These are phyloP conservation scores for Acrocyrtus sp. DNA, from an alignment of 2,888 invertebrate genomes.

Conservation along the genomic window DNA sequence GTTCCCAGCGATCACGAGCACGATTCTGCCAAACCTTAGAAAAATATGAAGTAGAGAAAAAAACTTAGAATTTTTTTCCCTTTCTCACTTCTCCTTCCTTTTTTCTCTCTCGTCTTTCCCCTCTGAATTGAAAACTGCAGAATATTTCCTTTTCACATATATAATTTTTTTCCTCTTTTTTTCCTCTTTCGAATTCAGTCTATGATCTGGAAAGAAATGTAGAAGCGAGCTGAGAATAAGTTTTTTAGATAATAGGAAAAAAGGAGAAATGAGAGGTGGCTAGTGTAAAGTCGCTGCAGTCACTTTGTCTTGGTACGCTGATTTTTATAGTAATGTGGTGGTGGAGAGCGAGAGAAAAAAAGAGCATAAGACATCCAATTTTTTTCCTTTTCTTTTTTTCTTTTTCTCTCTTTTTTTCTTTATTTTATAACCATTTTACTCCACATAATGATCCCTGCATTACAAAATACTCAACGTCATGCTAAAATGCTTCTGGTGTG, in stretches of 20 bases:
- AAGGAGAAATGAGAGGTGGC: background rate
- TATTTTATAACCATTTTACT: slow-evolving; percentile 2
- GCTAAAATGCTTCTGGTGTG: background rate
- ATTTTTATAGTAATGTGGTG: background rate
- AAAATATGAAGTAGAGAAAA: slow-evolving; percentile 5
- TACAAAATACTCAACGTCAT: background rate
- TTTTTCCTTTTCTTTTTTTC: background rate
- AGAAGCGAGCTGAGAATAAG: background rate
- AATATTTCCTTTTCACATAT: too few species aligned
- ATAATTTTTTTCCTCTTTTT: too few species aligned
- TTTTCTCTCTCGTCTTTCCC: background rate
- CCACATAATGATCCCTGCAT: background rate
- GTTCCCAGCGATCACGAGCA: slow-evolving; percentile 3
- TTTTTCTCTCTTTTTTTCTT: slow-evolving; percentile 1
- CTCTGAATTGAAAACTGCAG: too few species aligned
- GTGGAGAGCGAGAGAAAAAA: background rate
- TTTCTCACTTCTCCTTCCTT: background rate
- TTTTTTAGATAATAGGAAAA: background rate
- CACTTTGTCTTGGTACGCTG: background rate
- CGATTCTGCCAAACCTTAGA: background rate
- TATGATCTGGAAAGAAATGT: background rate
- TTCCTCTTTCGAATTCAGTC: background rate
- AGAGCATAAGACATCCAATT: background rate
- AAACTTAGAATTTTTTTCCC: background rate
- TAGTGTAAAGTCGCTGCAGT: background rate